Percentiles rank a stretch among this genome's conserved stretches.
phyloP scores from a whole-genome alignment of 2,888 invertebrate genomes.

The Cryptus viduatorius region DNA sequence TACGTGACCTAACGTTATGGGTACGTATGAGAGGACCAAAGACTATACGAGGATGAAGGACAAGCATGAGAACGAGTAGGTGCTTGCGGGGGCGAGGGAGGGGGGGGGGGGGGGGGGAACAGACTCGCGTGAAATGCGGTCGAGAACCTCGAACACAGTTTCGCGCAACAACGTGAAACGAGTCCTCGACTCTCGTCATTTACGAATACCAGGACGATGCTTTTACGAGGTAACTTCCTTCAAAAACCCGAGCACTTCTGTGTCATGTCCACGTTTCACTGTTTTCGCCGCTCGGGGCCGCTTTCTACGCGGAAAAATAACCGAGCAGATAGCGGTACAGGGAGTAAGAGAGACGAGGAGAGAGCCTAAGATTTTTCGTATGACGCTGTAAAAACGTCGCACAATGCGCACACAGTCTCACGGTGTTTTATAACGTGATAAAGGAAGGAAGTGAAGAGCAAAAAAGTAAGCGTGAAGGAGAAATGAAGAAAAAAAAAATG shows the following conservation, averaged over 20 bases:
- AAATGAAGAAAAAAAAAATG: constrained; percentile 3
- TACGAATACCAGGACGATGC: constrained; percentile 66
- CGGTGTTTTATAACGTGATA: constrained; percentile 57
- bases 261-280: constrained; percentile 60
- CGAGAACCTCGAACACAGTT: constrained; percentile 48
- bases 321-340: background rate
- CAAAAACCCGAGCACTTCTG: constrained; percentile 61
- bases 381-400: constrained; percentile 65
- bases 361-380: constrained; percentile 51
- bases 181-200: constrained; percentile 61
- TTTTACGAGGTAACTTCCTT: constrained; percentile 74
- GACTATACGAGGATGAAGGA: constrained; percentile 19
- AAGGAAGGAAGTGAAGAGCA: constrained; percentile 49
- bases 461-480: constrained; percentile 33
- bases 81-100: background rate
- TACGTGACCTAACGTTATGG: constrained; percentile 16
- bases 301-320: constrained; percentile 37
- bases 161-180: constrained; percentile 24
- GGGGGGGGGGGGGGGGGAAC: background rate
- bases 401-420: constrained; percentile 38
- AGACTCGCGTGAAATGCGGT: constrained; percentile 14
- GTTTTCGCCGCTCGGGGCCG: constrained; percentile 47
- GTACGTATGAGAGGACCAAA: background rate
- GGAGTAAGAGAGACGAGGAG: constrained; percentile 15
- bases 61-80: constrained; percentile 1